Evolutionary conservation across 1,140 invertebrate genomes (phyloP).

Genomic region (Neomicropteryx cornuta): DNA sequence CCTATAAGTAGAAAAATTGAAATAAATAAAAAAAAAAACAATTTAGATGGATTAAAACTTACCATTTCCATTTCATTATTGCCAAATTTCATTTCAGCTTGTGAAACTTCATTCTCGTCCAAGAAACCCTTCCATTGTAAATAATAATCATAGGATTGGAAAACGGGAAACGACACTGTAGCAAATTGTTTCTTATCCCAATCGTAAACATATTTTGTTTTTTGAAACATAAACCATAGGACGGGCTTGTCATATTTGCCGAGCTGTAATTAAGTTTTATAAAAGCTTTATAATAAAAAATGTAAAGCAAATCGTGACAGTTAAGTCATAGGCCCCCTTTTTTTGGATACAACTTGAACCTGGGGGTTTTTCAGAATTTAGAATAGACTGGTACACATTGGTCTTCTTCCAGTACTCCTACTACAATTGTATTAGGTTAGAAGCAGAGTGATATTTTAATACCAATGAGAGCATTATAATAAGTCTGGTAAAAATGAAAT

Average conservation of each 20-base stretch:
- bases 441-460: too few relatives aligned
- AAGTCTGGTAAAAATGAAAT: too few relatives aligned
- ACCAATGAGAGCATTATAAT: too few relatives aligned
- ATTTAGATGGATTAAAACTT: slow-evolving; percentile 8
- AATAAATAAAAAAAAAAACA: neutral
- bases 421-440: too few relatives aligned
- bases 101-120: slow-evolving; percentile 64
- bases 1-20: neutral
- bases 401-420: too few relatives aligned
- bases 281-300: too few relatives aligned
- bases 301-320: too few relatives aligned
- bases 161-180: slow-evolving; percentile 72
- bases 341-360: too few relatives aligned
- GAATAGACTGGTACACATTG: too few relatives aligned
- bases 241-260: slow-evolving; percentile 27
- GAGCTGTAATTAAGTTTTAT: slow-evolving; percentile 8
- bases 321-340: too few relatives aligned
- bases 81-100: slow-evolving; percentile 73
- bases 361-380: too few relatives aligned
- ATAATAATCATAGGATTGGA: slow-evolving; percentile 62
- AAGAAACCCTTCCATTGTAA: slow-evolving; percentile 78
- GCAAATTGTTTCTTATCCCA: slow-evolving; percentile 66
- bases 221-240: slow-evolving; percentile 90
- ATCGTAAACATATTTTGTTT: slow-evolving; percentile 91
- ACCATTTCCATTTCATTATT: slow-evolving; percentile 76